phyloP scores from a whole-genome alignment of 2,113 vertebrate genomes.

The Labeo rohita region DNA sequence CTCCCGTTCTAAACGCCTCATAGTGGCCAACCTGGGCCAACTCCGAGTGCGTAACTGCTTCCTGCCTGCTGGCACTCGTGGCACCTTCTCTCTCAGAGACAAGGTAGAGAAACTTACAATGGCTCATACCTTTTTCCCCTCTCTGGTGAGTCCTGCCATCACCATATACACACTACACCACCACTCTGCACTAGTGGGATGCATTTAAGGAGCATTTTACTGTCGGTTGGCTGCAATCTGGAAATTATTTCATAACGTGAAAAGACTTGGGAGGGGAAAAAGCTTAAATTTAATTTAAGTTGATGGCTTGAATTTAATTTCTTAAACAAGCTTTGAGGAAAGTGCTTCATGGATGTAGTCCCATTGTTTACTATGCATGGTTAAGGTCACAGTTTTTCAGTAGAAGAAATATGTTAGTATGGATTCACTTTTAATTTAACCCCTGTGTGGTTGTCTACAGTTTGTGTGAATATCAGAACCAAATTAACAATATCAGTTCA shows the following conservation, averaged over 20 bases:
- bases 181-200: conserved; percentile 9
- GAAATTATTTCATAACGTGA: neutral
- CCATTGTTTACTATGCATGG: conserved; percentile 29
- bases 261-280: neutral
- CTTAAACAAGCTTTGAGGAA: conserved; percentile 9
- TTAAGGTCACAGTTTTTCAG: neutral
- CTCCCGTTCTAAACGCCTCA: conserved; percentile 86
- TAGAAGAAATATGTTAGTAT: neutral
- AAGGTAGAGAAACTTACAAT: conserved; percentile 89
- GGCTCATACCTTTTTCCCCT: conserved; percentile 73
- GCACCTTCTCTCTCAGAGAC: conserved; percentile 90
- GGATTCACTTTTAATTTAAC: neutral
- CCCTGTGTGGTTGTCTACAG: neutral
- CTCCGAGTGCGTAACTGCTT: conserved; percentile 92
- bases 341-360: conserved; percentile 56
- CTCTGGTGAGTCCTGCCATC: conserved; percentile 74
- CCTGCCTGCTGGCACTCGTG: conserved; percentile 81
- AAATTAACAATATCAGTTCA: neutral
- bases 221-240: neutral
- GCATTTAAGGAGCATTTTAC: conserved; percentile 51
- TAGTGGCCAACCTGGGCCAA: conserved; percentile 95
- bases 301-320: neutral
- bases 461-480: neutral
- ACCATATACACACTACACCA: neutral
- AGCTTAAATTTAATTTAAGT: neutral